Percentiles rank a stretch among this genome's conserved stretches.
These are phyloP conservation scores for Myotis yumanensis DNA, from an alignment of 2,113 vertebrate genomes.

Conservation along the genomic window DNA sequence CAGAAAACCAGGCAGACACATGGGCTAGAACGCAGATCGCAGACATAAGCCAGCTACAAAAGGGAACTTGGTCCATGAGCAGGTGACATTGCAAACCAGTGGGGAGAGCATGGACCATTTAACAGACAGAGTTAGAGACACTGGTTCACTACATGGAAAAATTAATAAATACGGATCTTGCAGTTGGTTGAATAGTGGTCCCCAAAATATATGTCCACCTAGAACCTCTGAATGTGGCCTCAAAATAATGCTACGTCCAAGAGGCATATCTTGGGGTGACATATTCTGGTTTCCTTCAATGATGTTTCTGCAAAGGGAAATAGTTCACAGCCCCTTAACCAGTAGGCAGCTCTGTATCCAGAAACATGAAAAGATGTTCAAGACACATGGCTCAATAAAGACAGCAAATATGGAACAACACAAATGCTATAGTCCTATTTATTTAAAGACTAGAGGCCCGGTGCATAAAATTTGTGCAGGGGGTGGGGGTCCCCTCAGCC, in stretches of 20 bases:
- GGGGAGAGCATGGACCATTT: neutral
- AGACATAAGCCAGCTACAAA: neutral
- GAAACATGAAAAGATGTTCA: neutral
- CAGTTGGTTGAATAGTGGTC: neutral
- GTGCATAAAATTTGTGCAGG: too few species aligned
- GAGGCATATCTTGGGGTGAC: neutral
- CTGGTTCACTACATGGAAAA: neutral
- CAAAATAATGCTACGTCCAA: slow-evolving; percentile 16
- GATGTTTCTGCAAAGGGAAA: slow-evolving; percentile 5
- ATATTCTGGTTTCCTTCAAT: neutral
- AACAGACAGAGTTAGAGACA: neutral
- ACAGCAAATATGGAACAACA: neutral
- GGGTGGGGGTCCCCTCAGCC: too few species aligned
- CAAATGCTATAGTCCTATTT: neutral
- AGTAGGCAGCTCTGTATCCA: slow-evolving; percentile 5
- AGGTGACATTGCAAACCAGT: neutral
- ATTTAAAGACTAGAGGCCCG: neutral
- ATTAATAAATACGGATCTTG: neutral
- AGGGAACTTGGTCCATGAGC: neutral
- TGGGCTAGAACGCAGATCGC: neutral
- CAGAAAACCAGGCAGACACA: neutral
- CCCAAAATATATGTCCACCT: neutral
- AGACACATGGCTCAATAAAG: neutral
- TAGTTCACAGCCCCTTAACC: neutral
- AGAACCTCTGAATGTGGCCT: neutral